Evolutionary conservation across 2,888 invertebrate genomes (phyloP), one percentile per base, ranked within the genome.

Genomic region (Syrista parreyssii): DNA sequence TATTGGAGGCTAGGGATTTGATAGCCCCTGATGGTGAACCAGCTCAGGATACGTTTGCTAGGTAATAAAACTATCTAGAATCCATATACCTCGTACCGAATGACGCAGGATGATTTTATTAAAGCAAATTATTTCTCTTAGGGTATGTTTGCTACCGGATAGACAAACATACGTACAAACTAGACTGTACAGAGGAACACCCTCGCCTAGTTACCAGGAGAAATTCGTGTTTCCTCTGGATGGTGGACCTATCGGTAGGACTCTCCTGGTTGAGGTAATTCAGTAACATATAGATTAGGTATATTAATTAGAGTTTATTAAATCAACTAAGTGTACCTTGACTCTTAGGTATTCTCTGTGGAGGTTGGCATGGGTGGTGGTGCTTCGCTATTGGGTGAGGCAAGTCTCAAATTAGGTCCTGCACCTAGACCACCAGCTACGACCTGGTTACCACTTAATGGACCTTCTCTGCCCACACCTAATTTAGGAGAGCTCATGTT

Each of bases 401-500:
- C 91, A 11, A 88, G 84, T 15, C 81, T 91, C 30, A 86, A 87
- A 71, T 82, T 91, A 33, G 88, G 85, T 69, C 88, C 88, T 12
- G 86, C 86, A 85, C 91, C 95, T 12, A 91, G 94, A 74, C 94
- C 94, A 68, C 95, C 96, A 1, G 94, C 95, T 74, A 96, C 96
- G 75, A 95, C 95, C n/a, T 96, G 96, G 96, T 93, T 96, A 79
- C 94, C 95, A 1, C 92, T 97, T 3, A 93, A 95, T 1, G 96
- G 96, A 87, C 95, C 95, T 12, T 94, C 86, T 34, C 79, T 86
- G 68, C 88, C 88, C 6, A 82, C 83, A 30, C 89, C 95, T 9
- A 95, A 95, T 87, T 94, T 95, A 87, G 97, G 97, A 11, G 96
- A 97, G 89, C 92, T 97, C 32, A 94, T 96, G 95, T 96, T 97